A percentile compares a stretch with the other conserved stretches of the same genome.
Conservation (phyloP, 2,113 vertebrate genomes). For the Heloderma charlesbogerti region DNA sequence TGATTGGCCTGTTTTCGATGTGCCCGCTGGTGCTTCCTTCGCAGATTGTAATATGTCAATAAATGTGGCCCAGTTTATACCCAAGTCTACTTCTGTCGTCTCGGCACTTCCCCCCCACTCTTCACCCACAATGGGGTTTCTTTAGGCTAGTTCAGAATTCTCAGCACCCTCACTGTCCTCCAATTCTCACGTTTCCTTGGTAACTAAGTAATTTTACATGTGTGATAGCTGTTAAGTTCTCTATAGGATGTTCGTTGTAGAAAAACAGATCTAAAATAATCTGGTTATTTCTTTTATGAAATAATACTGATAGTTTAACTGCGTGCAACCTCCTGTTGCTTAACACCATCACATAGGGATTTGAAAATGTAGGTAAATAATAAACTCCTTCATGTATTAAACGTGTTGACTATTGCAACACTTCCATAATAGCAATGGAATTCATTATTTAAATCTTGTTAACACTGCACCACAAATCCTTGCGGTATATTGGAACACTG, state of each 20-base stretch:
- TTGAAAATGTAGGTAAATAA: too few species aligned
- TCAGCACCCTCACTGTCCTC: neutral
- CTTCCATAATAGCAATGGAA: neutral
- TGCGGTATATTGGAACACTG: rapidly evolving
- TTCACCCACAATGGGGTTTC: too few species aligned
- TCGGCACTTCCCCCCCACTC: too few species aligned
- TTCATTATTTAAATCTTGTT: neutral
- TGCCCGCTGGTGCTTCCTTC: too few species aligned
- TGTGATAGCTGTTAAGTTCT: neutral
- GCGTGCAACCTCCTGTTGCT: neutral
- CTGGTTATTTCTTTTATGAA: neutral
- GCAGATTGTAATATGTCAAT: too few species aligned
- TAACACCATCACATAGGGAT: neutral
- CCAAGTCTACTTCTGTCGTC: too few species aligned
- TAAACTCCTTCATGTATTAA: neutral
- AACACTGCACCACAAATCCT: neutral
- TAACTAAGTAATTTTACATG: neutral
- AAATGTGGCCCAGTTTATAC: too few species aligned
- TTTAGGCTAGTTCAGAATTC: neutral
- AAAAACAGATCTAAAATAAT: neutral
- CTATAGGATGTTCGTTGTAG: neutral
- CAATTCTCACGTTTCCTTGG: neutral
- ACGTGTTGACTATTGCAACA: neutral
- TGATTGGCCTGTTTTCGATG: too few species aligned
- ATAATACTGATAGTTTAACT: neutral